Percentiles rank a stretch among this genome's conserved stretches.
phyloP scores from a whole-genome alignment of 2,797 vertebrate species.

The Protonibea diacanthus region DNA sequence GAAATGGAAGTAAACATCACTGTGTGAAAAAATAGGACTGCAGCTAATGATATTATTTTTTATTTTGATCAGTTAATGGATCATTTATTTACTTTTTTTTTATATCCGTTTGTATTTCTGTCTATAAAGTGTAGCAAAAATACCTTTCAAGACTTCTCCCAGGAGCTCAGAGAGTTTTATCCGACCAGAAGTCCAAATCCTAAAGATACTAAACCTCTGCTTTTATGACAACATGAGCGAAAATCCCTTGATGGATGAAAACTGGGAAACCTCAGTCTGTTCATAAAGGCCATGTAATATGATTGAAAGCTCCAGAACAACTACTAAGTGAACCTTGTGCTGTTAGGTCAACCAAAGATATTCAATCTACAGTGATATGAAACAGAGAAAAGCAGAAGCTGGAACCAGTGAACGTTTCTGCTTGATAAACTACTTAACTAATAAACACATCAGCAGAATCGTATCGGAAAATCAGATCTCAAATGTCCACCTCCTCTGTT shows the following conservation, averaged over 20 bases:
- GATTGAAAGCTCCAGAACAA: background rate
- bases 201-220: background rate
- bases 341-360: background rate
- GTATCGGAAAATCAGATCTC: too few species aligned
- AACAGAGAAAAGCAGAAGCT: too few species aligned
- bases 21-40: constrained; percentile 1
- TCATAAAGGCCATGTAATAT: background rate
- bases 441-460: too few species aligned
- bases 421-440: background rate
- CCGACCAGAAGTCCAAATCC: background rate
- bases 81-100: background rate
- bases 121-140: background rate
- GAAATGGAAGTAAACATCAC: constrained; percentile 3
- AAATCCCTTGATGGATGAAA: too few species aligned
- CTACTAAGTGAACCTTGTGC: background rate
- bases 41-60: too few species aligned
- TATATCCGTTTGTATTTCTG: background rate
- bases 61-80: too few species aligned
- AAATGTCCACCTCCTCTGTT: too few species aligned
- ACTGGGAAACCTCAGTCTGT: background rate
- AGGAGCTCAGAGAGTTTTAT: too few species aligned
- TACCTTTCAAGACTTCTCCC: background rate
- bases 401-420: background rate
- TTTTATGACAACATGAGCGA: too few species aligned
- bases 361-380: too few species aligned